Evolutionary conservation across 2,888 invertebrate genomes (phyloP).

Genomic region (Idaea straminata): DNA sequence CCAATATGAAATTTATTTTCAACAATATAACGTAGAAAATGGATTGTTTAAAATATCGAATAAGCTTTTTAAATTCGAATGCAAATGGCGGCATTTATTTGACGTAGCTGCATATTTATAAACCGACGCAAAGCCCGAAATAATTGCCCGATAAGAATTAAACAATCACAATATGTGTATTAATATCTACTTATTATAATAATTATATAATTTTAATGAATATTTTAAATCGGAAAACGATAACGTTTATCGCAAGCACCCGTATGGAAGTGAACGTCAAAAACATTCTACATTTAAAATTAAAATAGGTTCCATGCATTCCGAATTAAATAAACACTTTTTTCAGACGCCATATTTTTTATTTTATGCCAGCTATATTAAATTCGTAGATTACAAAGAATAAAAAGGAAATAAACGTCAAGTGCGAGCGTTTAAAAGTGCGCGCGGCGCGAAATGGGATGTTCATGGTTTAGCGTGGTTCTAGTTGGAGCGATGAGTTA

Average conservation of each 20-base stretch:
- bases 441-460: conserved; percentile 50
- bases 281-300: conserved; percentile 48
- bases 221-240: not conserved
- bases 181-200: not conserved
- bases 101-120: not conserved
- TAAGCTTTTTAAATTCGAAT: not conserved
- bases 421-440: conserved; percentile 59
- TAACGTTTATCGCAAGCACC: conserved; percentile 2
- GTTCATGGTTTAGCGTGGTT: conserved; percentile 25
- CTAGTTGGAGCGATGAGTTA: not conserved
- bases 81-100: conserved; percentile 3
- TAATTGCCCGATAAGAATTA: conserved; percentile 3
- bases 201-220: conserved; percentile 2
- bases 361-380: conserved; percentile 63
- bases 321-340: conserved; percentile 50
- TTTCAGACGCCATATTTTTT: conserved; percentile 56
- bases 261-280: conserved; percentile 17
- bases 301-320: conserved; percentile 53
- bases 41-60: conserved; percentile 7
- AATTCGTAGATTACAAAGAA: conserved; percentile 68
- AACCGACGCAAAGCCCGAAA: not conserved
- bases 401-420: conserved; percentile 68
- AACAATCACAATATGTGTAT: not conserved
- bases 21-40: conserved; percentile 34
- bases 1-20: conserved; percentile 34